phyloP scores from a whole-genome alignment of 2,888 invertebrate genomes.

The Chouioia cunea region DNA sequence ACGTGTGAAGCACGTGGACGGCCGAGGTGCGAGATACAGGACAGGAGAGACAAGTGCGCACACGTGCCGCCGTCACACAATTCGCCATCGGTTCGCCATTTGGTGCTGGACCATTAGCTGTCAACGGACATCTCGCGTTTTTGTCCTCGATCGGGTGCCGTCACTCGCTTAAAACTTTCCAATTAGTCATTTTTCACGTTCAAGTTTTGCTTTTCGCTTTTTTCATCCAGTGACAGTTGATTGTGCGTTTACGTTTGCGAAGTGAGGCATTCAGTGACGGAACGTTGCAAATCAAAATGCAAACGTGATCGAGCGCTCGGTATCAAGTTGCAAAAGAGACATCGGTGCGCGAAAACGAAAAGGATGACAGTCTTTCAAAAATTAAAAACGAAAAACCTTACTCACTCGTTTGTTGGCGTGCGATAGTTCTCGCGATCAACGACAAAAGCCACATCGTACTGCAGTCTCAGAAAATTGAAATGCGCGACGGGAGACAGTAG shows the following conservation, averaged over 20 bases:
- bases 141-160: constrained; percentile 33
- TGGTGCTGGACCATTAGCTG: constrained; percentile 4
- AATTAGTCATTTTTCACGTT: neutral
- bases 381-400: neutral
- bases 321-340: no score
- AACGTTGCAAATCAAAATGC: no score
- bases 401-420: no score
- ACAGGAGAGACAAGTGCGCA: neutral
- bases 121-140: constrained; percentile 38
- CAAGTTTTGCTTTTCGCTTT: neutral
- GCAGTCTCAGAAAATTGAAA: constrained; percentile 5
- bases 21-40: neutral
- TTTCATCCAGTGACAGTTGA: no score
- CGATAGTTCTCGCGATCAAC: no score
- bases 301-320: no score
- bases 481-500: neutral
- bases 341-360: neutral
- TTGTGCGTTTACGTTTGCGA: no score
- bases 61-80: constrained; percentile 6
- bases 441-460: neutral
- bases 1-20: constrained; percentile 31
- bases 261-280: no score
- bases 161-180: neutral
- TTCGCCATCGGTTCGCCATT: constrained; percentile 4
- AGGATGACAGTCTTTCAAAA: neutral